phyloP scores from a whole-genome alignment of 2,113 vertebrate species.

The Pteropus alecto region DNA sequence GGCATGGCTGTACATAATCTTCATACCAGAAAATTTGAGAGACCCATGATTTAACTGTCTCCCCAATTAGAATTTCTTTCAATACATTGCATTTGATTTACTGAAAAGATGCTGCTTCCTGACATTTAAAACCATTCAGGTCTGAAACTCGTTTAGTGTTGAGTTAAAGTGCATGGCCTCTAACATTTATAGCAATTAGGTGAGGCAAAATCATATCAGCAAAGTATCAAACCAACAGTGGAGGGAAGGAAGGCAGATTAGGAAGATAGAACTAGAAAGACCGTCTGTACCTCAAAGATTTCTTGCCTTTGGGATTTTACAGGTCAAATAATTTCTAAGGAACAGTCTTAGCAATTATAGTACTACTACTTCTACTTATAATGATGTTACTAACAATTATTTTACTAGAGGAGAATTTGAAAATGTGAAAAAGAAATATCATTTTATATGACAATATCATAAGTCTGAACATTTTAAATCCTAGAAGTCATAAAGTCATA shows the following conservation, averaged over 20 bases:
- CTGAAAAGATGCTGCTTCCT: neutral
- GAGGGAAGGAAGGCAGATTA: neutral
- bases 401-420: neutral
- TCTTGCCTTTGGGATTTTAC: neutral
- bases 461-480: neutral
- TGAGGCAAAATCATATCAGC: neutral
- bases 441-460: neutral
- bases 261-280: neutral
- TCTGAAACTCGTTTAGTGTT: neutral
- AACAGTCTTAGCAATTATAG: neutral
- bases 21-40: neutral
- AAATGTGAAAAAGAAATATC: neutral
- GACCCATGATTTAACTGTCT: neutral
- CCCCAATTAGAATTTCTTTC: neutral
- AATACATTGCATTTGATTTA: neutral
- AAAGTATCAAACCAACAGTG: neutral
- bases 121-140: neutral
- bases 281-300: neutral
- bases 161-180: neutral
- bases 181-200: neutral
- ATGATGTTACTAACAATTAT: neutral
- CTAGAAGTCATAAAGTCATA: neutral
- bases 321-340: neutral
- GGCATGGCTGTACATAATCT: neutral
- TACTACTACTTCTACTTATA: neutral